Base-by-base conservation (phyloP, 64 coral and sea anemone genomes). In the Montipora capricornis region DNA sequence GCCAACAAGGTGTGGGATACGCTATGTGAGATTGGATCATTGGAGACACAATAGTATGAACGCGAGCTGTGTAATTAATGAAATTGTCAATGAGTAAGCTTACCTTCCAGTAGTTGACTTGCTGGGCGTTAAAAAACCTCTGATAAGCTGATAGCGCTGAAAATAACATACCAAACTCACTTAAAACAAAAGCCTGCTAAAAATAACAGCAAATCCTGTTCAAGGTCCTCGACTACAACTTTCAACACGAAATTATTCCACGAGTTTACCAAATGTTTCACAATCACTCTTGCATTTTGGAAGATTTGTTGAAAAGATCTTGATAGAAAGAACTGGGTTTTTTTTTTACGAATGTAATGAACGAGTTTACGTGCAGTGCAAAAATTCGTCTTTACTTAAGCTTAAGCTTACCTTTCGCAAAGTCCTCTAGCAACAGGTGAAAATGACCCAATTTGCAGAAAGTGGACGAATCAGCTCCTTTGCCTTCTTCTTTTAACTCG, bases 341-440 rank as follows among this genome's bases (percentile, higher is more conserved):
- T 49, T 19, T 78, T 48, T 19, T 2, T 5, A 78, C 17, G 45
- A 13, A 46, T 16, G 5, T 19, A 14, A 19, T 3, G 11, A 49
- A 17, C 9, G 61, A 84, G 26, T 67, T 68, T 68, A 3, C 45
- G 12, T 71, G 62, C 8, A 86, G 66, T 19, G 8, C 51, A 64
- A 73, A 45, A 79, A 61, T 89, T 79, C 5, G 47, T 51, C 51
- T 37, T 37, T 2, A 37, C 37, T 37, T 37, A 37, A 37, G 37
- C 2, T 37, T 37, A 37, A 37, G 37, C 37, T 20, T 80, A 97
- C 96, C 96, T 92, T 97, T 97, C 15, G 93, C 83, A 58, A 97
- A 86, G 55, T 97, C 96, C 80, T 97, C 96, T 15, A 93, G 92
- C 89, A 97, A 92, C 83, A 97, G 88, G 87, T 95, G 96, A 95